Percentiles rank a stretch among this genome's conserved stretches.
Evolutionary conservation across 2,888 invertebrate genomes (phyloP).

Genomic region (Rhagonycha lutea): DNA sequence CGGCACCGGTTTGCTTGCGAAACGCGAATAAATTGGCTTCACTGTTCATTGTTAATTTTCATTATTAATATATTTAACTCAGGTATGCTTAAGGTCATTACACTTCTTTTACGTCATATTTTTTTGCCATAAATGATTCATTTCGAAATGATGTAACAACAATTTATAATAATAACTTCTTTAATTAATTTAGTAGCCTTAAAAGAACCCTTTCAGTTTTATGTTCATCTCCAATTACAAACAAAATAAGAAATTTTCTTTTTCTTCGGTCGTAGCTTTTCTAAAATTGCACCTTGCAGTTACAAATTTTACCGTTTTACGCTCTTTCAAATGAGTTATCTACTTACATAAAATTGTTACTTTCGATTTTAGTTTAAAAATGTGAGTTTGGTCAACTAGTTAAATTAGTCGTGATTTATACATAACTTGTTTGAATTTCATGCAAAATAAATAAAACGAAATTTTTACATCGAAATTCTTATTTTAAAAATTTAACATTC

Average conservation of each 20-base stretch:
- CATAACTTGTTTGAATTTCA: background rate
- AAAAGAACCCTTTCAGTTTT: background rate
- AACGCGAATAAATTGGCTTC: slow-evolving; percentile 16
- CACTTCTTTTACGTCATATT: slow-evolving; percentile 19
- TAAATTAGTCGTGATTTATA: background rate
- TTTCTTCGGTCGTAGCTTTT: background rate
- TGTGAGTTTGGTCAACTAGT: background rate
- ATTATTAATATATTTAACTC: slow-evolving; percentile 23
- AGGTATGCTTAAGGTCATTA: slow-evolving; percentile 22
- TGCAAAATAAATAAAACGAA: background rate
- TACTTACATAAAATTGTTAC: background rate
- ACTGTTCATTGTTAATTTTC: slow-evolving; percentile 16
- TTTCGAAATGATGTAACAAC: slow-evolving; percentile 14
- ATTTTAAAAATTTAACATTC: background rate
- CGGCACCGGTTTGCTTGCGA: slow-evolving; percentile 11
- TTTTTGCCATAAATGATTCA: slow-evolving; percentile 14
- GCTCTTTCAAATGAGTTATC: background rate
- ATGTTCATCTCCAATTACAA: background rate
- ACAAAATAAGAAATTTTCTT: background rate
- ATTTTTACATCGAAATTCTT: background rate
- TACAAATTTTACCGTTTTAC: background rate
- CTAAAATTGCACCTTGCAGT: background rate
- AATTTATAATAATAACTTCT: slow-evolving; percentile 8
- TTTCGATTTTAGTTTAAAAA: background rate
- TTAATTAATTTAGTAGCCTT: background rate